phyloP scores from a whole-genome alignment of 2,797 vertebrate genomes.

The Lemur catta region DNA sequence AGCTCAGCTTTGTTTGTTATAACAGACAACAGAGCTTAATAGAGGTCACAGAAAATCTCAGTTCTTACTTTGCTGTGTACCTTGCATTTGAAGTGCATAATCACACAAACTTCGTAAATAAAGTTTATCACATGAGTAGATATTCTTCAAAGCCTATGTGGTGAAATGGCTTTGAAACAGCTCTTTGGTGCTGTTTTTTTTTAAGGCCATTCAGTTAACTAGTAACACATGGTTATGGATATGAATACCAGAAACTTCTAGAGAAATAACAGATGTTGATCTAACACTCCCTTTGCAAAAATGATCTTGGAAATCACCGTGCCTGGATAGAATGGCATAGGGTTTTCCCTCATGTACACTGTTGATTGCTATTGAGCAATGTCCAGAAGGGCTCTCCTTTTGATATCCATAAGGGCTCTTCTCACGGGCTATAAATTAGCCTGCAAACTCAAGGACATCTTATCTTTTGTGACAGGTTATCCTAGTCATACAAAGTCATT shows the following conservation, averaged over 20 bases:
- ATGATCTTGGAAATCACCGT: neutral
- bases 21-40: neutral
- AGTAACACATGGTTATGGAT: conserved; percentile 39
- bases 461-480: neutral
- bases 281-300: neutral
- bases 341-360: neutral
- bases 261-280: conserved; percentile 58
- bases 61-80: conserved; percentile 2
- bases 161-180: conserved; percentile 45
- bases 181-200: conserved; percentile 34
- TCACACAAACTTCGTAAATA: conserved; percentile 16
- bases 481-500: neutral
- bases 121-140: conserved; percentile 15
- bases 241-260: conserved; percentile 50
- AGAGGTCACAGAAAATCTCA: conserved; percentile 24
- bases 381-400: neutral
- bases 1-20: neutral
- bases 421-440: neutral
- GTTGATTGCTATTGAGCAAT: neutral
- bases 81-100: neutral
- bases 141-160: conserved; percentile 24
- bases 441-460: neutral
- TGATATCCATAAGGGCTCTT: neutral
- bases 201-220: conserved; percentile 52
- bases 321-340: neutral